Evolutionary conservation across 2,113 vertebrate species (phyloP).

Genomic region (Okapia johnstoni): DNA sequence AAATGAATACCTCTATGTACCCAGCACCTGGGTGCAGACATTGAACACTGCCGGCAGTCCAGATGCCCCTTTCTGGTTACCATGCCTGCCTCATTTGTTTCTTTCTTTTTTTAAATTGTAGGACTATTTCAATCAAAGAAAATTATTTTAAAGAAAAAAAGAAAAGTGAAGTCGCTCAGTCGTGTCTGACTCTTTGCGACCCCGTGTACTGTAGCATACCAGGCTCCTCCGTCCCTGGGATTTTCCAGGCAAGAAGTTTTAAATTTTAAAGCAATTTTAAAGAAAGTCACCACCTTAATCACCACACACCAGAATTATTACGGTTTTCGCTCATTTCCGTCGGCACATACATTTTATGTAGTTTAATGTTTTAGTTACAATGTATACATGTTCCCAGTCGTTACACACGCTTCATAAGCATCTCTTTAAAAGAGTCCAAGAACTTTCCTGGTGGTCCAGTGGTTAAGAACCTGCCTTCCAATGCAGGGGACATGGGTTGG

Average conservation of each 20-base stretch:
- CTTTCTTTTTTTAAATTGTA: neutral
- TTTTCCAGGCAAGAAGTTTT: neutral
- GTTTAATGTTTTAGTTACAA: neutral
- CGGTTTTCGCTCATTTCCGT: neutral
- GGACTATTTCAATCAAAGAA: neutral
- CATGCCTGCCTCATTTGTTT: rapidly evolving
- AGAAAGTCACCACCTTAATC: neutral
- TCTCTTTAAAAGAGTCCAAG: no score
- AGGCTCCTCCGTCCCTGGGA: neutral
- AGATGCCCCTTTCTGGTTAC: neutral
- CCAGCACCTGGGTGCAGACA: neutral
- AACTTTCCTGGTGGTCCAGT: neutral
- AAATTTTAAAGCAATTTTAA: neutral
- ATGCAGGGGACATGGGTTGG: neutral
- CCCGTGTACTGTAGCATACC: neutral
- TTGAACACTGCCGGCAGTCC: no score
- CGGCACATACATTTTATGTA: no score
- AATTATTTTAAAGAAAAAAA: neutral
- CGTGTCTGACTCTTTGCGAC: rapidly evolving
- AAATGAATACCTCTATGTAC: neutral
- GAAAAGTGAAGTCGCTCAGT: neutral
- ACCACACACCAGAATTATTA: neutral
- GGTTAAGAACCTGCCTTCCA: neutral
- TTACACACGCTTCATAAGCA: neutral
- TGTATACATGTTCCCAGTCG: rapidly evolving